Evolutionary conservation across 1,140 invertebrate species (phyloP).

Genomic region (Eciton burchellii): DNA sequence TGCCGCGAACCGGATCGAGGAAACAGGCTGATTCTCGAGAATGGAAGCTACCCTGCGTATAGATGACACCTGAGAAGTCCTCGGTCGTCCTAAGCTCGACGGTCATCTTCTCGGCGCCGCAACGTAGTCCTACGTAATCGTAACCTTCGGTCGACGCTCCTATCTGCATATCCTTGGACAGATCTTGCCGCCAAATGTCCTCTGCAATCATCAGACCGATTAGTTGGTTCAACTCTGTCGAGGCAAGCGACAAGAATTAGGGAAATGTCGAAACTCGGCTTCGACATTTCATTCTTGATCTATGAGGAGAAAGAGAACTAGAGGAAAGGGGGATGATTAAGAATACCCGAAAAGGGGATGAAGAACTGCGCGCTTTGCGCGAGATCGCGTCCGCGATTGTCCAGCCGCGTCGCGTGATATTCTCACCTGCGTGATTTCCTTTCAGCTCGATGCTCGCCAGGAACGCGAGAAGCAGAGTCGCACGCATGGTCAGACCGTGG

Average conservation of each 20-base stretch:
- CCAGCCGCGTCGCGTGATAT: background rate
- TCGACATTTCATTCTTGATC: too few species aligned
- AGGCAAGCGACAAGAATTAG: too few species aligned
- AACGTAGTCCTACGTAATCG: constrained; percentile 85
- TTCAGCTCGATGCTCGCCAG: background rate
- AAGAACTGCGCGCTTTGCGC: background rate
- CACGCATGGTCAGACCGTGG: constrained; percentile 44
- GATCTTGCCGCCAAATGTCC: constrained; percentile 86
- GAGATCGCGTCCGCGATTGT: background rate
- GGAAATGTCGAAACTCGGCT: too few species aligned
- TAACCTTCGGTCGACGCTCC: constrained; percentile 86
- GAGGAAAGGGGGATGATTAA: too few species aligned
- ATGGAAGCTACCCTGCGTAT: constrained; percentile 87
- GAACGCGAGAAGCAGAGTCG: constrained; percentile 7
- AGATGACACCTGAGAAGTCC: constrained; percentile 88
- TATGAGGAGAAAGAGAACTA: too few species aligned
- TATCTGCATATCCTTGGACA: constrained; percentile 86
- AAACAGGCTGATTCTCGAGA: constrained; percentile 86
- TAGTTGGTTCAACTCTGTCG: too few species aligned
- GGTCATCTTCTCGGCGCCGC: constrained; percentile 86
- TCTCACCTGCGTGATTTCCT: constrained; percentile 54
- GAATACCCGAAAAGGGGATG: too few species aligned
- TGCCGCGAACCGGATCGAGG: constrained; percentile 83
- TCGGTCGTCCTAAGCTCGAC: constrained; percentile 86
- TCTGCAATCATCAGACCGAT: constrained; percentile 54